A percentile compares a stretch with the other conserved stretches of the same genome.
Evolutionary conservation across 2,113 vertebrate species (phyloP).

Genomic region (Manacus vitellinus): DNA sequence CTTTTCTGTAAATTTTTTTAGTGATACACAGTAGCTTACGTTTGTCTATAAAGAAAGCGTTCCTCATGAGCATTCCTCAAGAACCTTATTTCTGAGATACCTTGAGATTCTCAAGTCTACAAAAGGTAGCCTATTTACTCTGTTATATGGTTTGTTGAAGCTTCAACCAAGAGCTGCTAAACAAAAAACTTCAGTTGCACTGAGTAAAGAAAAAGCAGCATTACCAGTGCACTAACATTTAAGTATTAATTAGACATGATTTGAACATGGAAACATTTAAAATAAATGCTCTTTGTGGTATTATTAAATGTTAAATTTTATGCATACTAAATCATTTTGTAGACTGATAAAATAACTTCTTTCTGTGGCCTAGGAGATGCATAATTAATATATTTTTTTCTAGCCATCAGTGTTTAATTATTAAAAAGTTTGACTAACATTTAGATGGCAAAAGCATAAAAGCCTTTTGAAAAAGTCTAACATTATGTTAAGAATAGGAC

Average conservation of each 20-base stretch:
- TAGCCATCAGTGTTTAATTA: conserved; percentile 38
- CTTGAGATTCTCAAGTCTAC: neutral
- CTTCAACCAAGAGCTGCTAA: neutral
- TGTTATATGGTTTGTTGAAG: neutral
- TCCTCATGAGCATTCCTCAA: neutral
- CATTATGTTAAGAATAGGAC: neutral
- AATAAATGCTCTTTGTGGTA: conserved; percentile 15
- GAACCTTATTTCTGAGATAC: neutral
- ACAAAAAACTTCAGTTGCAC: neutral
- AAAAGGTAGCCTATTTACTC: neutral
- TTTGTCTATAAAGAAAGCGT: neutral
- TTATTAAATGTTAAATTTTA: conserved; percentile 37
- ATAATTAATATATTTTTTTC: conserved; percentile 63
- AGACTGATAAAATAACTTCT: neutral
- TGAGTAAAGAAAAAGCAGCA: neutral
- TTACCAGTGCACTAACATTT: neutral
- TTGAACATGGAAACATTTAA: conserved; percentile 35
- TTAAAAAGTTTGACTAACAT: conserved; percentile 51
- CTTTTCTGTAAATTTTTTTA: neutral
- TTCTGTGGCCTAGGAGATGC: conserved; percentile 32
- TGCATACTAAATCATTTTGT: conserved; percentile 24
- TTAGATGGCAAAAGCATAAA: conserved; percentile 30
- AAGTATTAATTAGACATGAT: conserved; percentile 60
- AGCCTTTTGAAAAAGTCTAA: neutral
- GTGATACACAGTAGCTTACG: neutral